Evolutionary conservation across 1,140 invertebrate species (phyloP).

Genomic region (Cotesia vestalis): DNA sequence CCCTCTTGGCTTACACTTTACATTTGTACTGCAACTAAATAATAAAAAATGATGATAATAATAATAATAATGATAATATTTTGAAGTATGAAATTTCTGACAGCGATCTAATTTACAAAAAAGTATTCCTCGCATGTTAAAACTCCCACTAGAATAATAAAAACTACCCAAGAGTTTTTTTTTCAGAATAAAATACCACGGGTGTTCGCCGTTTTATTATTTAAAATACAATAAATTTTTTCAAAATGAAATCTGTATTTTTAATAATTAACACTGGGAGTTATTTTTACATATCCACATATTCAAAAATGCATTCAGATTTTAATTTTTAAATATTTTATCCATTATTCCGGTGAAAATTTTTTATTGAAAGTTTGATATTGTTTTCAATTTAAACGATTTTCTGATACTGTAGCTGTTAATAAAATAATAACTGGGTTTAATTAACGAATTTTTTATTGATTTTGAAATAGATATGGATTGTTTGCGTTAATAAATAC

Average conservation of each 20-base stretch:
- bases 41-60: not conserved
- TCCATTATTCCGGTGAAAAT: no score
- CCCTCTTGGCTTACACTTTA: no score
- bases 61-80: not conserved
- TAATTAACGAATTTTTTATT: no score
- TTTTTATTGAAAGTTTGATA: no score
- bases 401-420: no score
- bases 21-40: not conserved
- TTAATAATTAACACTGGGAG: constrained; percentile 26
- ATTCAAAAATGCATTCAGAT: no score
- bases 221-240: constrained; percentile 5
- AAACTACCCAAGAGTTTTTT: constrained; percentile 26
- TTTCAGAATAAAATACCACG: constrained; percentile 26
- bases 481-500: no score
- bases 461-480: no score
- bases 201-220: constrained; percentile 16
- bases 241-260: no score
- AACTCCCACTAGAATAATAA: constrained; percentile 39
- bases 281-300: constrained; percentile 8
- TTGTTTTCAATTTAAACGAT: no score
- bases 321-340: no score
- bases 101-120: constrained; percentile 34
- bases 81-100: constrained; percentile 6
- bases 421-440: no score
- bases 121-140: constrained; percentile 14